A percentile compares a stretch with the other conserved stretches of the same genome.
These are phyloP conservation scores for Hycleus cichorii DNA, from an alignment of 1,140 invertebrate species.

Conservation along the genomic window DNA sequence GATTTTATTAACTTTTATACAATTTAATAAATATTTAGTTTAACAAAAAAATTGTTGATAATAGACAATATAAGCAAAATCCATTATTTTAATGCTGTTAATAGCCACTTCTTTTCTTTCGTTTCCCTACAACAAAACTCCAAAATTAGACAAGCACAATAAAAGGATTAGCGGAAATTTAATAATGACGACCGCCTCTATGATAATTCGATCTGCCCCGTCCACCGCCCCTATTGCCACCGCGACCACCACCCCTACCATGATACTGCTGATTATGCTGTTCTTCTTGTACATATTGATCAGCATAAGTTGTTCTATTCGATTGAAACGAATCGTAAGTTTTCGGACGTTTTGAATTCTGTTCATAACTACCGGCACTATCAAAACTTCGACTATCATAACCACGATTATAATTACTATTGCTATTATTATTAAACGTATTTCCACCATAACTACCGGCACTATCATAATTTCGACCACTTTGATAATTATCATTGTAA, in stretches of 20 bases:
- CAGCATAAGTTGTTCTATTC: conserved; percentile 34
- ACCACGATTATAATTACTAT: conserved; percentile 5
- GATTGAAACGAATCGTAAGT: conserved; percentile 39
- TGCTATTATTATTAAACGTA: not conserved
- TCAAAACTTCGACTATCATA: conserved; percentile 19
- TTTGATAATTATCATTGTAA: conserved; percentile 19
- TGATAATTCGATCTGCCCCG: conserved; percentile 38
- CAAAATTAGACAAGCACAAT: not conserved
- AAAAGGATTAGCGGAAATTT: not conserved
- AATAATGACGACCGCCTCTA: conserved; percentile 28
- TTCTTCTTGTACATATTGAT: conserved; percentile 39
- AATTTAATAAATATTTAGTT: not conserved
- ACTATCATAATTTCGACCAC: conserved; percentile 14
- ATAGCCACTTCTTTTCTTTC: too few species aligned
- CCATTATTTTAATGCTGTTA: too few species aligned
- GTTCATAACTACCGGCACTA: conserved; percentile 22
- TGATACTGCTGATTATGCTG: conserved; percentile 37
- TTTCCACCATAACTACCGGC: conserved; percentile 24
- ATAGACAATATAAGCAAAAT: not conserved
- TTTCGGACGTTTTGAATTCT: conserved; percentile 32
- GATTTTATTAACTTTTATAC: not conserved
- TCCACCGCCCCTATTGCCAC: conserved; percentile 18
- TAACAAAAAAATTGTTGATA: not conserved
- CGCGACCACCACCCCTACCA: conserved; percentile 13
- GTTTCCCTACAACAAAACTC: too few species aligned